These are phyloP conservation scores for Oceanites oceanicus DNA, from an alignment of 2,113 vertebrate species.

Conservation along the genomic window DNA sequence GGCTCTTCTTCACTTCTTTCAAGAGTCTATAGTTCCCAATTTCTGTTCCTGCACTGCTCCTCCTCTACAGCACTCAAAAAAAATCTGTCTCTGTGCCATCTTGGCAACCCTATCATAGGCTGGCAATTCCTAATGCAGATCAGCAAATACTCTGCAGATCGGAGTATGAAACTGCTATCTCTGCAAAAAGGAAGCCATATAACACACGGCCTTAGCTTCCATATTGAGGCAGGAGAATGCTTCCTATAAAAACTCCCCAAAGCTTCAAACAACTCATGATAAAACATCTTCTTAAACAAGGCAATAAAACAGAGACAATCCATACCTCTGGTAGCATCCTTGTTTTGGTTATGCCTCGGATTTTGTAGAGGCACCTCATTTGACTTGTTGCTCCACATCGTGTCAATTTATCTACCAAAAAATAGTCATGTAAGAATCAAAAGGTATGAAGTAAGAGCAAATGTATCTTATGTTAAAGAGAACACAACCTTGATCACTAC, in stretches of 20 bases:
- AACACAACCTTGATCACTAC: neutral
- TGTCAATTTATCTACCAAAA: slow-evolving; percentile 78
- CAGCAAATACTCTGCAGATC: slow-evolving; percentile 8
- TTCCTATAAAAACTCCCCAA: neutral
- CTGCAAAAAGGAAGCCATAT: neutral
- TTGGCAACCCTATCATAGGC: neutral
- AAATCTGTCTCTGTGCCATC: neutral
- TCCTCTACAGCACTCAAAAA: neutral
- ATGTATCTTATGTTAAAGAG: neutral
- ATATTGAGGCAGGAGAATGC: neutral
- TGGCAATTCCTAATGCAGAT: neutral
- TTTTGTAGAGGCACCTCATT: slow-evolving; percentile 77
- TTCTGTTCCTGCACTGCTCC: neutral
- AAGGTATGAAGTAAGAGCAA: neutral
- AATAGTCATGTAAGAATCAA: neutral
- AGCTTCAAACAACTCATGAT: neutral
- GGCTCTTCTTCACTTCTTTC: neutral
- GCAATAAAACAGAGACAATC: neutral
- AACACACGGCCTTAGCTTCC: neutral
- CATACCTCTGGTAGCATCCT: slow-evolving; percentile 80
- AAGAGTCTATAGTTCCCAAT: neutral
- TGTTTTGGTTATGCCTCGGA: slow-evolving; percentile 66
- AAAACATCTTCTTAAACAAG: neutral
- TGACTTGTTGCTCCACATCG: slow-evolving; percentile 83
- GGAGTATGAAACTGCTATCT: neutral